Evolutionary conservation across 2,888 invertebrate species (phyloP).

Genomic region (Odontocolon sp.): DNA sequence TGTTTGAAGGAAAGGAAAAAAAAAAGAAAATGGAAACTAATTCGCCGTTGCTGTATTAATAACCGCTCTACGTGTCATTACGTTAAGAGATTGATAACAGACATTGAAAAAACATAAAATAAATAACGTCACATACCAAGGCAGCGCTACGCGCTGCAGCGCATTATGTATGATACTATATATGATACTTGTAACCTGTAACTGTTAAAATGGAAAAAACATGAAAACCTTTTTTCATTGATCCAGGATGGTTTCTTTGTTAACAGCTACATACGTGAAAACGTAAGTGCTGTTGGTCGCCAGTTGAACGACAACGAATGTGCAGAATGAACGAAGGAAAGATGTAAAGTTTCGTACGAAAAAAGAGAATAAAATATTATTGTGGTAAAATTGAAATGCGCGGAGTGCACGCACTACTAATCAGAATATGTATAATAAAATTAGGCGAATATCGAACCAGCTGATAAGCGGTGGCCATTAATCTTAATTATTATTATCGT

Average conservation of each 20-base stretch:
- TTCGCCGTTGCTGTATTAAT: not conserved
- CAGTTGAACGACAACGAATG: not conserved
- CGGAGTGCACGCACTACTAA: constrained; percentile 39
- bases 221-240: constrained; percentile 1
- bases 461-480: constrained; percentile 11
- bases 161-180: constrained; percentile 24
- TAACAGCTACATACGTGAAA: too few species aligned
- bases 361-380: not conserved
- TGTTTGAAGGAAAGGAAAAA: constrained; percentile 9
- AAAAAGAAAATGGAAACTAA: constrained; percentile 2
- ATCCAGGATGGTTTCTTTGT: not conserved
- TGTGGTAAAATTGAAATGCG: constrained; percentile 23
- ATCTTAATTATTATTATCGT: constrained; percentile 45
- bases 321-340: not conserved
- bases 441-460: constrained; percentile 11
- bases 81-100: not conserved
- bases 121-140: not conserved
- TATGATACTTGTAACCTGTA: constrained; percentile 26
- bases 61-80: constrained; percentile 2
- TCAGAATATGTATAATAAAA: constrained; percentile 42
- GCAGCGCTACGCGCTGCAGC: constrained; percentile 1
- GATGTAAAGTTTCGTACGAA: not conserved
- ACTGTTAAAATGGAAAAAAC: constrained; percentile 11
- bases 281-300: too few species aligned
- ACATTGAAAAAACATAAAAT: not conserved